Conservation (phyloP, 2,888 invertebrate genomes). For the Spialia ferax region DNA sequence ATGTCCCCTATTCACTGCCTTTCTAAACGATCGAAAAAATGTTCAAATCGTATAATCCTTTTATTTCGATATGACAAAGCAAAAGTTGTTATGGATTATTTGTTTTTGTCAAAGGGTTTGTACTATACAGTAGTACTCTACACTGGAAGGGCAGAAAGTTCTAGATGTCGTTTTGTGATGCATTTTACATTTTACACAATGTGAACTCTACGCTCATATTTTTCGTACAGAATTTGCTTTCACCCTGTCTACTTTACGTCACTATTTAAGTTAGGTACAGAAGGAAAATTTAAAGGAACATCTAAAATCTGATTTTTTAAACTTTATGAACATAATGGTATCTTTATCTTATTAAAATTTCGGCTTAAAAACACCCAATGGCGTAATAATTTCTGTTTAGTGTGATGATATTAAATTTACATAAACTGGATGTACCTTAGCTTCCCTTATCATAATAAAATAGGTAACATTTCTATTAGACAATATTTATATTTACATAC, state of each 20-base stretch:
- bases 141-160: too few relatives aligned
- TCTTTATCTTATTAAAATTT: not conserved
- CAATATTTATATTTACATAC: too few relatives aligned
- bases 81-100: slow-evolving; percentile 21
- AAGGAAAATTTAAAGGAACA: not conserved
- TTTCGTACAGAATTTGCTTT: not conserved
- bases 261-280: not conserved
- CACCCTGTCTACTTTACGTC: too few relatives aligned
- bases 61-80: slow-evolving; percentile 19
- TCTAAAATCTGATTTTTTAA: not conserved
- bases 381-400: not conserved
- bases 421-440: too few relatives aligned
- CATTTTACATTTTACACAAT: not conserved
- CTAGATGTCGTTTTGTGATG: not conserved
- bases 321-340: too few relatives aligned
- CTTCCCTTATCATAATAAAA: too few relatives aligned
- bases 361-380: not conserved
- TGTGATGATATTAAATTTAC: too few relatives aligned
- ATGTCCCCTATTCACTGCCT: slow-evolving; percentile 17
- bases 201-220: not conserved
- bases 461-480: too few relatives aligned
- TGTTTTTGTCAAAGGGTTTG: slow-evolving; percentile 5
- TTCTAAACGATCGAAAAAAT: slow-evolving; percentile 18
- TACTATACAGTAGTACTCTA: not conserved
- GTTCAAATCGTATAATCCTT: slow-evolving; percentile 9